A percentile compares a stretch with the other conserved stretches of the same genome.
Conservation (phyloP, 64 coral and sea anemone species). For the Exaiptasia diaphana region DNA sequence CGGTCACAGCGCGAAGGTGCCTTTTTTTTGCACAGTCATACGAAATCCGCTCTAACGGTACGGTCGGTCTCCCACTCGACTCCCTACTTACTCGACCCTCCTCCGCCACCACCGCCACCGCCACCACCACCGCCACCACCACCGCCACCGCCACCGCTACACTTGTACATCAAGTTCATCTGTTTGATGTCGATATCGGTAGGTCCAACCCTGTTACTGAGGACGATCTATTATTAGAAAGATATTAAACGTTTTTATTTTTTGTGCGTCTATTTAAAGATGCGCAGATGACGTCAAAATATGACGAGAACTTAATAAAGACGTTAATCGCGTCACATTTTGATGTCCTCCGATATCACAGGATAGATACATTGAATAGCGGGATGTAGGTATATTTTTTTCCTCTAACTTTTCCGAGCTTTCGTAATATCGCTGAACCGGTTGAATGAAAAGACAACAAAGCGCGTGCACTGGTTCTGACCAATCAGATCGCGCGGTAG, state of each 20-base stretch:
- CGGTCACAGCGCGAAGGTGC: no score
- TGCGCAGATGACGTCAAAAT: neutral
- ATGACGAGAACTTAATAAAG: neutral
- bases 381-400: no score
- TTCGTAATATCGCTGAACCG: no score
- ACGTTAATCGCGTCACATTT: no score
- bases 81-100: neutral
- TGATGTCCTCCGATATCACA: no score
- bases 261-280: neutral
- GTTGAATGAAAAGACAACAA: no score
- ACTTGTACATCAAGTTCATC: conserved; percentile 50
- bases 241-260: neutral
- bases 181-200: conserved; percentile 12
- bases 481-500: no score
- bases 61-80: no score
- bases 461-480: no score
- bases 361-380: no score
- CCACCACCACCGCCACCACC: neutral
- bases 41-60: no score
- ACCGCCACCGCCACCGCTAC: conserved; percentile 1
- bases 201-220: conserved; percentile 13
- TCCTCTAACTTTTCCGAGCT: neutral
- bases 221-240: neutral
- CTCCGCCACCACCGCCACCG: neutral
- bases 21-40: no score